Evolutionary conservation across 2,888 invertebrate species (phyloP).

Genomic region (Drosophila fulvimacula): DNA sequence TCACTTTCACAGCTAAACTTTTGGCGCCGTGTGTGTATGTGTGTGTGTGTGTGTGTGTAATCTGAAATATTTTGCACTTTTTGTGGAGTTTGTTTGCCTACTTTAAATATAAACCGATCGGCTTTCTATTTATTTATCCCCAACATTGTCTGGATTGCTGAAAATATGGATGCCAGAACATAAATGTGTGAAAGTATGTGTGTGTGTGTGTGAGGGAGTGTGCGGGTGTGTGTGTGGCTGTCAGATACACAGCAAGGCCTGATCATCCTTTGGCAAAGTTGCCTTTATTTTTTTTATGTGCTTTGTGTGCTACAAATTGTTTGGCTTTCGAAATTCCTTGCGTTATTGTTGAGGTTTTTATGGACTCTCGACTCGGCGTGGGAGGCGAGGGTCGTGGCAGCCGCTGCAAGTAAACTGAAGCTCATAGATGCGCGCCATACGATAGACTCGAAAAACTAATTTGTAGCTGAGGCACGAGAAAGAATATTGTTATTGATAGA

Average conservation of each 20-base stretch:
- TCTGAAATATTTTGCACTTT: constrained; percentile 51
- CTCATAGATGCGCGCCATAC: constrained; percentile 39
- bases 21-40: constrained; percentile 6
- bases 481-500: constrained; percentile 77
- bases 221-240: constrained; percentile 21
- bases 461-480: constrained; percentile 59
- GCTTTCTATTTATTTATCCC: constrained; percentile 56
- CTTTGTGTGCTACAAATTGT: constrained; percentile 77
- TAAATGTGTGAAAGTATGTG: constrained; percentile 1
- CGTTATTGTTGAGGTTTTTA: constrained; percentile 74
- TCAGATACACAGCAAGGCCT: constrained; percentile 26
- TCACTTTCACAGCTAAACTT: constrained; percentile 54
- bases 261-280: constrained; percentile 38
- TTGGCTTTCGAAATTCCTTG: constrained; percentile 72
- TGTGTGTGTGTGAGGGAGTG: constrained; percentile 10
- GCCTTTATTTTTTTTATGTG: constrained; percentile 47
- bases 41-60: constrained; percentile 17
- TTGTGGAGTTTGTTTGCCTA: constrained; percentile 57
- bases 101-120: constrained; percentile 74
- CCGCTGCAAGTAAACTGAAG: constrained; percentile 34
- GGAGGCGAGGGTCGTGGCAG: neutral
- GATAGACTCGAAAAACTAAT: constrained; percentile 72
- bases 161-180: constrained; percentile 45
- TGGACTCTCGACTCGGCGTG: constrained; percentile 44
- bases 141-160: constrained; percentile 41